phyloP scores from a whole-genome alignment of 2,113 vertebrate genomes.

The Bubo bubo region DNA sequence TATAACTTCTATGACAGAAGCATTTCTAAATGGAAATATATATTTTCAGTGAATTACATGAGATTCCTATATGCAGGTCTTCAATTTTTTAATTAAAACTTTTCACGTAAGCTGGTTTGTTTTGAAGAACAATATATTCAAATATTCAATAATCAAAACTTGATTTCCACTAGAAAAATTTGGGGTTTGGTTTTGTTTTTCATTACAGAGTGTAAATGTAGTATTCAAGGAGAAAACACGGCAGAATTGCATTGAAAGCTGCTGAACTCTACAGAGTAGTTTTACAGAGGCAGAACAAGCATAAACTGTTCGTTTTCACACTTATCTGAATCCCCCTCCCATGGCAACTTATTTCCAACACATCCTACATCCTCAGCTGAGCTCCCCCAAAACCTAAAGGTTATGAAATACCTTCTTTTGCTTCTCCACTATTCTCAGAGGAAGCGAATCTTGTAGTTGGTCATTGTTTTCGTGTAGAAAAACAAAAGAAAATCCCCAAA shows the following conservation, averaged over 20 bases:
- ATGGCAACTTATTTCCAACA: not conserved
- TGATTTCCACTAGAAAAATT: not conserved
- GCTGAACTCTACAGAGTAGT: not conserved
- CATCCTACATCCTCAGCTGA: not conserved
- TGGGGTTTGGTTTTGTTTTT: not conserved
- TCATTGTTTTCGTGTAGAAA: not conserved
- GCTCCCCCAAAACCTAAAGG: not conserved
- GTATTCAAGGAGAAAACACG: not conserved
- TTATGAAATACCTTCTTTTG: not conserved
- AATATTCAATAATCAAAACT: not conserved
- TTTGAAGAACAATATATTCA: not conserved
- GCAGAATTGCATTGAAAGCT: not conserved
- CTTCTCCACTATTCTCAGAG: not conserved
- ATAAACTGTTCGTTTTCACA: not conserved
- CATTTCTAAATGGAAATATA: not conserved
- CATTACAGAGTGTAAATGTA: not conserved
- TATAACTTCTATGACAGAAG: not conserved
- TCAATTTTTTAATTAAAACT: not conserved
- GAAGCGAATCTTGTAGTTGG: not conserved
- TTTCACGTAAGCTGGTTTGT: not conserved
- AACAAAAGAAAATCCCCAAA: rapidly evolving
- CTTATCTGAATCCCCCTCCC: not conserved
- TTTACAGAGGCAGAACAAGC: not conserved
- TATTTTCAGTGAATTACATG: not conserved
- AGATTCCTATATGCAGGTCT: not conserved